These are phyloP conservation scores for Greenwoodochromis staneri DNA, from an alignment of 2,113 vertebrate genomes.

Conservation along the genomic window DNA sequence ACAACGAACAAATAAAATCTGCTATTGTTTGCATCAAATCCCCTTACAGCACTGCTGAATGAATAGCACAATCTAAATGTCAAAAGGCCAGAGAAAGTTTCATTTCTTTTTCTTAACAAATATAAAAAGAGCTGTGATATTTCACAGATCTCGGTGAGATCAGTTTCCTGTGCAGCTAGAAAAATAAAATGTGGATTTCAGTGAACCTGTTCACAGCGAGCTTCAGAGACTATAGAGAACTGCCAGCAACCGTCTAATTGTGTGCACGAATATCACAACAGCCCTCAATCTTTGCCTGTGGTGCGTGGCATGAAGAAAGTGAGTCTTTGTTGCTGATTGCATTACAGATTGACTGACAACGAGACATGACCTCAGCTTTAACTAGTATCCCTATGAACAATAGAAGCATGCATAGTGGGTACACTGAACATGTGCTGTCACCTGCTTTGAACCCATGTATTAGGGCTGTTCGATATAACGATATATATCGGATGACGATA, in stretches of 20 bases:
- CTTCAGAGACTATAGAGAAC: neutral
- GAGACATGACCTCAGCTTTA: conserved; percentile 43
- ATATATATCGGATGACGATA: neutral
- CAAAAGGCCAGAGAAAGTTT: neutral
- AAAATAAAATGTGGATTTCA: neutral
- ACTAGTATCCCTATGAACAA: neutral
- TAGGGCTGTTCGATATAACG: neutral
- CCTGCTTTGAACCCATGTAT: neutral
- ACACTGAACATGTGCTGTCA: neutral
- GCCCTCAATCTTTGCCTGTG: neutral
- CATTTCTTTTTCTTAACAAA: neutral
- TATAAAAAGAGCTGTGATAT: neutral
- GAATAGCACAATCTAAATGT: neutral
- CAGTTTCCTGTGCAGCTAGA: neutral
- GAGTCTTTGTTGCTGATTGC: conserved; percentile 25
- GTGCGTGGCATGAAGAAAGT: conserved; percentile 24
- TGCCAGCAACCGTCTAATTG: neutral
- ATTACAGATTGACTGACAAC: neutral
- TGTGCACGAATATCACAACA: neutral
- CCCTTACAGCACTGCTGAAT: neutral
- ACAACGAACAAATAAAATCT: neutral
- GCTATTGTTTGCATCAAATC: neutral
- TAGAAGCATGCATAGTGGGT: neutral
- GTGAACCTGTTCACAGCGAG: neutral
- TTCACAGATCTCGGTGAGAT: neutral